Base-by-base conservation (phyloP, 2,113 vertebrate genomes). In the Rhombomys opimus region DNA sequence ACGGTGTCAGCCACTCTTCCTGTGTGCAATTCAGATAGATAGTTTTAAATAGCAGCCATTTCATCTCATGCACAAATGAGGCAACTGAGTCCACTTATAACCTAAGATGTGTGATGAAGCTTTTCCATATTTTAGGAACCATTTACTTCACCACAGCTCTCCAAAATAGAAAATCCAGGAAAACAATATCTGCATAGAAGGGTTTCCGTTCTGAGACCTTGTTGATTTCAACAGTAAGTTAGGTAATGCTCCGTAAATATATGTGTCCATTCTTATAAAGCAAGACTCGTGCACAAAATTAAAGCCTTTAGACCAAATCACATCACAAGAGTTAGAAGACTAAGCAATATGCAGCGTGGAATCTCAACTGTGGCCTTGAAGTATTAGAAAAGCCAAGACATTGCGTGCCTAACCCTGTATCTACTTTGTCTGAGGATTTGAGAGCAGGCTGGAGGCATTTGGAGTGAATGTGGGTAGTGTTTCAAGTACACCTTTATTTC, bases 1-100 rank as follows among this genome's bases (percentile, higher is more conserved):
- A 41, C 2, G 20, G 17, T 23, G 50, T 14, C 27, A 82, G 35
- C 5, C 46, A 22, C 27, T 23, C 20, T 63, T 72, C n/a, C 50
- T 25, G 6, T 52, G 23, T 25, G 27, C 32, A 7, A 4, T 38
- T 32, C 8, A 14, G 0, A 4, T 2, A 10, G 32, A 81, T 2
- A 17, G 38, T 87, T 38, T 14, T 41, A 59, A 63, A 59, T 35
- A 88, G 50, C 27, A 50, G 2, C 70, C 63, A 4, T 70, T 72
- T 59, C 30, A 35, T 15, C 41, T 15, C 38, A 54, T n/a, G 38
- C 18, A 22, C 17, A 57, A 30, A 25, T 12, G 4, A 88, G 30
- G 52, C 67, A 63, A 73, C 12, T 3, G 7, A 90, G 18, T n/a
- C n/a, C 32, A 61, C 10, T 2, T 25, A 27, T 77, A 46, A n/a